Conservation (phyloP, 2,888 invertebrate species). For the Stenichneumon culpator region DNA sequence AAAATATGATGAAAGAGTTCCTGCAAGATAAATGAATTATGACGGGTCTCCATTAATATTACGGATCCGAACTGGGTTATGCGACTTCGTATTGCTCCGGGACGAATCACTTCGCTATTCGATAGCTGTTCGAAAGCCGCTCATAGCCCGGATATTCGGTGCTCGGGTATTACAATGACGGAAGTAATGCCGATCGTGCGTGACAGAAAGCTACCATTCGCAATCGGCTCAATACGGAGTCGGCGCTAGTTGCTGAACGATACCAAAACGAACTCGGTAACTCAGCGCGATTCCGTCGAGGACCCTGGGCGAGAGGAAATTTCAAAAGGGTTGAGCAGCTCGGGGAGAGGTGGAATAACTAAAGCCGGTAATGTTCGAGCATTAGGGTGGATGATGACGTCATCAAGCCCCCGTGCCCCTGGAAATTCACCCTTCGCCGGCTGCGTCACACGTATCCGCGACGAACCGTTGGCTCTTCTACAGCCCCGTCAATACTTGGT, state of each 20-base stretch:
- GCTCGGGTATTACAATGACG: not conserved
- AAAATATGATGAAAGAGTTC: too few relatives aligned
- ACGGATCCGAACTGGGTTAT: not conserved
- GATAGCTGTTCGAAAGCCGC: not conserved
- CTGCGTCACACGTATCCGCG: slow-evolving; percentile 57
- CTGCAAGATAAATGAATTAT: too few relatives aligned
- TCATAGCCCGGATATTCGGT: not conserved
- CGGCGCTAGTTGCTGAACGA: too few relatives aligned
- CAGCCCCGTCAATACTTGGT: slow-evolving; percentile 18
- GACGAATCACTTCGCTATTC: not conserved
- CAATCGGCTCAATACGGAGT: not conserved
- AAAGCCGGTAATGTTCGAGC: slow-evolving; percentile 78
- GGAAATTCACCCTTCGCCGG: slow-evolving; percentile 72
- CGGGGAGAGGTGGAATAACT: slow-evolving; percentile 76
- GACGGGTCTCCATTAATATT: too few relatives aligned
- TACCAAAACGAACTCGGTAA: too few relatives aligned
- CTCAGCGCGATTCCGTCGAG: not conserved
- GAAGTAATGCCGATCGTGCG: not conserved
- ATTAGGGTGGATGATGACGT: slow-evolving; percentile 81
- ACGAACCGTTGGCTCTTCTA: slow-evolving; percentile 59
- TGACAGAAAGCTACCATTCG: not conserved
- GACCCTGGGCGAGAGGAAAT: slow-evolving; percentile 47
- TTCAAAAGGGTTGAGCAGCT: slow-evolving; percentile 64
- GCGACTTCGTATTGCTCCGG: not conserved
- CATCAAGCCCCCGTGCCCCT: slow-evolving; percentile 74